Conservation (phyloP, 2,888 invertebrate genomes). For the Andrena haemorrhoa region DNA sequence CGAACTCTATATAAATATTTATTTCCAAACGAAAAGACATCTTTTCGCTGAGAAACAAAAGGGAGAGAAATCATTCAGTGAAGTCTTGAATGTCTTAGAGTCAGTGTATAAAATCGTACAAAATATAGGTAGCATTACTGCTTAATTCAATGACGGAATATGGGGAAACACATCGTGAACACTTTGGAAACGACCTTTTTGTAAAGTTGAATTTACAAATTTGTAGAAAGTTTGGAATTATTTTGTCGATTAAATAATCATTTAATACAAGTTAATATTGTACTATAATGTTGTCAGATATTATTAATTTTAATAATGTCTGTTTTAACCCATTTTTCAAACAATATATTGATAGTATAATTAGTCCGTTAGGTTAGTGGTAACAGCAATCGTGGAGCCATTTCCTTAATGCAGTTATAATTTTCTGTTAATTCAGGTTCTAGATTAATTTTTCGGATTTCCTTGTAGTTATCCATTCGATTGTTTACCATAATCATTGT, state of each 20-base stretch:
- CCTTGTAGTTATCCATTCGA: background rate
- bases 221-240: constrained; percentile 33
- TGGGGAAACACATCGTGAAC: constrained; percentile 8
- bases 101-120: constrained; percentile 49
- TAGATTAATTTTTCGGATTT: background rate
- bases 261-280: constrained; percentile 31
- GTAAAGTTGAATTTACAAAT: constrained; percentile 44
- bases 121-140: constrained; percentile 41
- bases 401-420: constrained; percentile 20
- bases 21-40: constrained; percentile 29
- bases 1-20: constrained; percentile 51
- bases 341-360: constrained; percentile 10
- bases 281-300: constrained; percentile 31
- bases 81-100: constrained; percentile 38
- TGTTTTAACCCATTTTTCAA: background rate
- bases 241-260: constrained; percentile 31
- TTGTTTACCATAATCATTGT: constrained; percentile 15
- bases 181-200: constrained; percentile 19
- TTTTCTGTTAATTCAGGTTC: constrained; percentile 2
- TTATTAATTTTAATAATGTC: constrained; percentile 13
- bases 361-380: background rate
- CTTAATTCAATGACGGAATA: constrained; percentile 28
- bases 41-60: constrained; percentile 19
- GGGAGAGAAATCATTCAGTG: constrained; percentile 19
- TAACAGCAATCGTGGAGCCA: background rate